phyloP scores from a whole-genome alignment of 2,888 invertebrate genomes.

The Pelosia muscerda region DNA sequence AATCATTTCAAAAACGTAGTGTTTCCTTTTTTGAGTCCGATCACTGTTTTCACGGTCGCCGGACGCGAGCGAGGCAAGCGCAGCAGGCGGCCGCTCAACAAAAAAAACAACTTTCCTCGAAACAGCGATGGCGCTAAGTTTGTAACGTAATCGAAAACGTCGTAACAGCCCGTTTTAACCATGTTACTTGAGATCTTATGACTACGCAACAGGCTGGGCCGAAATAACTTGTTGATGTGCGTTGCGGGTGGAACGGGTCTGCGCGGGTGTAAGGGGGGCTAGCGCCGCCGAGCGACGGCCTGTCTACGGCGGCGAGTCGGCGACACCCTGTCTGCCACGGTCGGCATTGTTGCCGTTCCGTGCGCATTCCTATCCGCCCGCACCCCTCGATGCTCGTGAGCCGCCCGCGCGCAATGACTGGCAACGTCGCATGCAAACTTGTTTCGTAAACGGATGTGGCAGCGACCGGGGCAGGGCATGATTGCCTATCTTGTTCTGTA shows the following conservation, averaged over 20 bases:
- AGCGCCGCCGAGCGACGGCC: slow-evolving; percentile 90
- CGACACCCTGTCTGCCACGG: slow-evolving; percentile 98
- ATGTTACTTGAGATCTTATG: slow-evolving; percentile 73
- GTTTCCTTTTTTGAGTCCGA: slow-evolving; percentile 59
- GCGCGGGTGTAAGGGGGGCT: slow-evolving; percentile 73
- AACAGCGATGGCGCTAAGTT: slow-evolving; percentile 85
- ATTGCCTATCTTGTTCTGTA: slow-evolving; percentile 67
- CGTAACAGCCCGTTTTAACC: slow-evolving; percentile 62
- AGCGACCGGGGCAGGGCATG: slow-evolving; percentile 82
- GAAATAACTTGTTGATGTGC: slow-evolving; percentile 87
- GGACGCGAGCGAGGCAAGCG: slow-evolving; percentile 75
- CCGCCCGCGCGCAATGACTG: slow-evolving; percentile 79
- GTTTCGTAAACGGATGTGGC: slow-evolving; percentile 92
- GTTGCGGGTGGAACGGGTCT: slow-evolving; percentile 75
- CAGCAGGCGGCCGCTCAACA: slow-evolving; percentile 78
- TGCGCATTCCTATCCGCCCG: slow-evolving; percentile 86
- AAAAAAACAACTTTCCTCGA: slow-evolving; percentile 86
- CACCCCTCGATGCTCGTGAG: slow-evolving; percentile 76
- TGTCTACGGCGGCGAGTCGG: slow-evolving; percentile 94
- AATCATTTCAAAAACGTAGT: slow-evolving; percentile 39
- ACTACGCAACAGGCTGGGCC: slow-evolving; percentile 67
- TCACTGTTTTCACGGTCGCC: slow-evolving; percentile 81
- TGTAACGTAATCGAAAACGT: slow-evolving; percentile 60
- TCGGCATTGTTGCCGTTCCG: slow-evolving; percentile 89
- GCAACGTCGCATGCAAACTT: slow-evolving; percentile 89